A percentile compares a stretch with the other conserved stretches of the same genome.
Conservation (phyloP, 2,797 vertebrate genomes). For the Perodicticus potto region DNA sequence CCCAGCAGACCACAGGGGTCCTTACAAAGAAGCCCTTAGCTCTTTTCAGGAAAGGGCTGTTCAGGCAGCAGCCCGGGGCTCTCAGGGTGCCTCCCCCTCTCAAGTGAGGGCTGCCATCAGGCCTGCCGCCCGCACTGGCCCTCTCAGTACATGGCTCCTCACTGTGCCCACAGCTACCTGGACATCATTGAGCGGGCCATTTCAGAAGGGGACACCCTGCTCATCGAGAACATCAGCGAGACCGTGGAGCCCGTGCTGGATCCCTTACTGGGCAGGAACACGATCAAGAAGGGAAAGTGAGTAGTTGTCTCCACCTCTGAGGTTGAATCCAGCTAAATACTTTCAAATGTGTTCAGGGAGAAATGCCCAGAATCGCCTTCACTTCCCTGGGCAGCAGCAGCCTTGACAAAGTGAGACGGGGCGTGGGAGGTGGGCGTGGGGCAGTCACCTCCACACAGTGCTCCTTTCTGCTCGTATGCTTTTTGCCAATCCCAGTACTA, state of each 20-base stretch:
- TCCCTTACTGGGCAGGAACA: conserved; percentile 89
- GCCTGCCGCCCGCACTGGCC: accelerated
- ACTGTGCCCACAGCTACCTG: conserved; percentile 83
- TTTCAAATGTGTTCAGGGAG: accelerated
- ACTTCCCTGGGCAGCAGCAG: neutral
- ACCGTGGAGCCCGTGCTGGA: conserved; percentile 88
- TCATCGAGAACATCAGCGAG: conserved; percentile 88
- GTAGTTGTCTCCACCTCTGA: accelerated
- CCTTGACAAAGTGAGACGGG: accelerated
- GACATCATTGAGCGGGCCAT: conserved; percentile 87
- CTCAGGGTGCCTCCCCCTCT: neutral
- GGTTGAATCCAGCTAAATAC: accelerated
- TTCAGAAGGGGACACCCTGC: conserved; percentile 85
- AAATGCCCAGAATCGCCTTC: accelerated
- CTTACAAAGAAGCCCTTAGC: neutral
- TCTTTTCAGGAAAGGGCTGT: neutral
- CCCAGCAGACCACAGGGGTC: accelerated
- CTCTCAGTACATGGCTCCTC: accelerated
- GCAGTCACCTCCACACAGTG: accelerated
- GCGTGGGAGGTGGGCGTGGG: no score
- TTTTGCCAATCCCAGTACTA: neutral
- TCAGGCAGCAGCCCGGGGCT: accelerated
- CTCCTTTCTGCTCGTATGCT: accelerated
- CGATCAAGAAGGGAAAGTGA: conserved; percentile 89
- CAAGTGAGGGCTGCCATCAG: neutral